A percentile compares a stretch with the other conserved stretches of the same genome.
Evolutionary conservation across 1,140 invertebrate genomes (phyloP).

Genomic region (Andricus grossulariae): DNA sequence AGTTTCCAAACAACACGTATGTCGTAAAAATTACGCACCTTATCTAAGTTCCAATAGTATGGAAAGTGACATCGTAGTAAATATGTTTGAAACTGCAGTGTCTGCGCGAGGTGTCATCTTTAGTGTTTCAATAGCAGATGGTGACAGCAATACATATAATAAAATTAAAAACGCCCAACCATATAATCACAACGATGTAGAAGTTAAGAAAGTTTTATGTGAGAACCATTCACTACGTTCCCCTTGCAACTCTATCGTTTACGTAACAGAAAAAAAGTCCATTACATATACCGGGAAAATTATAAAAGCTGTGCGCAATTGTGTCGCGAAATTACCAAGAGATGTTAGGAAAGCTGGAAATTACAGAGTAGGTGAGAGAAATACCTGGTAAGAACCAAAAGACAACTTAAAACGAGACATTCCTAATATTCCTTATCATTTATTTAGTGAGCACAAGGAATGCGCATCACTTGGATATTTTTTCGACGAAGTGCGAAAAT

Average conservation of each 20-base stretch:
- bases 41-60: constrained; percentile 50
- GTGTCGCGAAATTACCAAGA: not conserved
- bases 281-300: not conserved
- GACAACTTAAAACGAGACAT: not conserved
- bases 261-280: not conserved
- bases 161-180: constrained; percentile 44
- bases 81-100: constrained; percentile 55
- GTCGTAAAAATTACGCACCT: constrained; percentile 57
- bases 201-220: not conserved
- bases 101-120: constrained; percentile 52
- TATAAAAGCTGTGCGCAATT: not conserved
- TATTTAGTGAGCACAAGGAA: constrained; percentile 34
- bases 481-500: not conserved
- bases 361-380: not conserved
- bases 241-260: not conserved
- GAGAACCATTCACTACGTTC: not conserved
- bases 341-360: not conserved
- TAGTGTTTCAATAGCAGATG: constrained; percentile 51
- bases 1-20: constrained; percentile 42
- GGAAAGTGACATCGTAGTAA: constrained; percentile 57
- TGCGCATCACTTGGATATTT: constrained; percentile 1
- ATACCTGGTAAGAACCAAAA: not conserved
- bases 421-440: constrained; percentile 33
- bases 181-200: constrained; percentile 25
- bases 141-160: constrained; percentile 42